A percentile compares a stretch with the other conserved stretches of the same genome.
These are phyloP conservation scores for Dipodomys merriami DNA, from an alignment of 2,113 vertebrate genomes.

Conservation along the genomic window DNA sequence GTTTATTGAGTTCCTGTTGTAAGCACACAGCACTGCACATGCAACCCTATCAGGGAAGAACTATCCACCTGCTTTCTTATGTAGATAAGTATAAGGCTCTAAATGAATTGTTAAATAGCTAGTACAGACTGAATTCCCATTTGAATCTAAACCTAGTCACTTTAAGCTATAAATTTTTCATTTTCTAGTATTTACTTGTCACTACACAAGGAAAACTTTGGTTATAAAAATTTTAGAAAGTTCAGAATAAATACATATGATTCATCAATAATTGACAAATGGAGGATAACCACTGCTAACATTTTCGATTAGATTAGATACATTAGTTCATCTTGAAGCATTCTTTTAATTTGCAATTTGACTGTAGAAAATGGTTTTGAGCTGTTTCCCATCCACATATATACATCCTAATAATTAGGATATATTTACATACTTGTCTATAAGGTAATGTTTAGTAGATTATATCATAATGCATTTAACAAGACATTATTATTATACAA, in stretches of 20 bases:
- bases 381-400: background rate
- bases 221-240: background rate
- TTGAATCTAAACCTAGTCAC: constrained; percentile 10
- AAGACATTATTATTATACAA: constrained; percentile 25
- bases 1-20: background rate
- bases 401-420: background rate
- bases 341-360: background rate
- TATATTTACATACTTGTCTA: background rate
- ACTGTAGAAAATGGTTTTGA: background rate
- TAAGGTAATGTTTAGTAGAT: background rate
- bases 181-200: background rate
- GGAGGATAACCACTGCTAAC: background rate
- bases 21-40: background rate
- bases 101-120: background rate
- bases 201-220: background rate
- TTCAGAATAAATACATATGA: background rate
- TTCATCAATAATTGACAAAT: background rate
- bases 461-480: constrained; percentile 23
- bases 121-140: background rate
- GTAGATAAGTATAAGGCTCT: background rate
- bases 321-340: background rate
- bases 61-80: background rate
- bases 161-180: background rate
- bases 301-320: background rate
- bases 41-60: background rate